phyloP scores from a whole-genome alignment of 2,797 vertebrate genomes.

The Ambastaia sidthimunki region DNA sequence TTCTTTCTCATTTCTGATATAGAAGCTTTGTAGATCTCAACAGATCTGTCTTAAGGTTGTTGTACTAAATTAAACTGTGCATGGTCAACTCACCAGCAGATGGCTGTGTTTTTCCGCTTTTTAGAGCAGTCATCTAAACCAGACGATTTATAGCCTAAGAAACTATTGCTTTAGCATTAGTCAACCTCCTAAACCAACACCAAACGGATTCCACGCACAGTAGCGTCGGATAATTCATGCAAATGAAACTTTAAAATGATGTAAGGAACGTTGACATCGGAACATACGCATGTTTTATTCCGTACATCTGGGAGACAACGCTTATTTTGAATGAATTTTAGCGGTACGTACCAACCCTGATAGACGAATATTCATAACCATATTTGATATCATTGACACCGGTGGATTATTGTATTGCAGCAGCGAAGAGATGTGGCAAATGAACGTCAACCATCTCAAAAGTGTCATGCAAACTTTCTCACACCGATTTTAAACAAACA shows the following conservation, averaged over 20 bases:
- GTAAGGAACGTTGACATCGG: background rate
- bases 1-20: too few species aligned
- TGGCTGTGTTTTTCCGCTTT: slow-evolving; percentile 30
- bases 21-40: background rate
- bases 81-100: slow-evolving; percentile 18
- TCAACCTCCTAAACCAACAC: slow-evolving; percentile 14
- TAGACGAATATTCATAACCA: background rate
- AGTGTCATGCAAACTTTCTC: background rate
- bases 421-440: background rate
- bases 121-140: background rate
- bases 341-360: background rate
- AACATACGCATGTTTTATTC: background rate
- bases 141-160: background rate
- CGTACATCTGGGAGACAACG: background rate
- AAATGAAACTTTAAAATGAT: slow-evolving; percentile 3
- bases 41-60: background rate
- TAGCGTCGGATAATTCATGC: background rate
- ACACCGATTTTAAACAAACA: slow-evolving; percentile 8
- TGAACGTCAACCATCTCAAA: background rate
- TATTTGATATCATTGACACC: background rate
- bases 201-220: background rate
- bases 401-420: background rate
- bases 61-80: too few species aligned
- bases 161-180: background rate
- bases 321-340: background rate